Evolutionary conservation across 2,888 invertebrate species (phyloP), one percentile per base, ranked within the genome.

Genomic region (Sarcophaga carnaria): DNA sequence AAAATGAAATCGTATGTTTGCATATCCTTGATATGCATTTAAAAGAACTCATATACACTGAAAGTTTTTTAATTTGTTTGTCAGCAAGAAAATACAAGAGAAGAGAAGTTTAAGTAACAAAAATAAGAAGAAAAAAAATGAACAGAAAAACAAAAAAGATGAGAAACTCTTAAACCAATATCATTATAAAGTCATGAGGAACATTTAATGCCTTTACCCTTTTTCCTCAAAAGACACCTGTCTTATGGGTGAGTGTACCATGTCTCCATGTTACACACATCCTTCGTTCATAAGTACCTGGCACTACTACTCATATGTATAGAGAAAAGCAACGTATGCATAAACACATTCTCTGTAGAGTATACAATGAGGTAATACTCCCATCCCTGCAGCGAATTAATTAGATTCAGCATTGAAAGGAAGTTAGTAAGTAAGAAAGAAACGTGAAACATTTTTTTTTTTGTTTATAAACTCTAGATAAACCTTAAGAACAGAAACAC

Each of bases 371-470:
- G 12, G 12, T 54, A 54, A 14, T 54, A 17, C 54, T 54, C 54
- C 54, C 54, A 3, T 8, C 45, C 6, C 45, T n/a, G 22, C 83
- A 89, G 88, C 89, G 91, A 91, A 91, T 91, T 92, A 92, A 92
- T 92, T 92, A 91, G 92, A 92, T 91, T 89, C 91, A 89, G 89
- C 82, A 63, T 76, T 59, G 37, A 63, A 66, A 54, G 78, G 67
- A 69, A 69, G 59, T 63, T 37, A 20, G 63, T 63, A 47, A 20
- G 63, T 54, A 37, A 22, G 72, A 80, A 70, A 72, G 54, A 77
- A 80, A 71, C 54, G 80, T 64, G 12, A 77, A 77, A 64, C 20
- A 45, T 64, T 71, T 67, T 49, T 71, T 67, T 49, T 71, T 83
- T 72, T 66, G 1, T 77, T 47, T 76, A 76, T 85, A 67, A 79